phyloP scores from a whole-genome alignment of 2,797 vertebrate species.

The Cheirogaleus major region DNA sequence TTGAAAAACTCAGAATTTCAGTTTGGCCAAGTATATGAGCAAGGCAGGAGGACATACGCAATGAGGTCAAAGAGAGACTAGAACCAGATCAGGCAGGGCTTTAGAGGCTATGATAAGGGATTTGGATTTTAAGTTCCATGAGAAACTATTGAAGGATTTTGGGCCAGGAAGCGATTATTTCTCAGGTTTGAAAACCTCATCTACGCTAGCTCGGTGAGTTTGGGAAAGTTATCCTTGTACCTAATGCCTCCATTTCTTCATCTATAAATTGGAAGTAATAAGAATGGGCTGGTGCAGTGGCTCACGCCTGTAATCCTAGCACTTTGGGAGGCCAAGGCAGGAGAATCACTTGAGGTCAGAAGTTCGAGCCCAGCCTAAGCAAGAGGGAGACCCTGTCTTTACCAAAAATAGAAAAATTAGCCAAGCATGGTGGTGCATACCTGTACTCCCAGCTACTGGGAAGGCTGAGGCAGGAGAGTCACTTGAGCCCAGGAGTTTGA shows the following conservation, averaged over 20 bases:
- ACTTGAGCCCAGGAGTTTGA: too few relatives aligned
- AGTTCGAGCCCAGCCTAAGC: too few relatives aligned
- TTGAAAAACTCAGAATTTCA: background rate
- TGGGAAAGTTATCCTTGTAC: background rate
- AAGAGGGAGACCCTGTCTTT: too few relatives aligned
- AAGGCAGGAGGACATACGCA: background rate
- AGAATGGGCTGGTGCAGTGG: too few relatives aligned
- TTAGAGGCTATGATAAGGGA: background rate
- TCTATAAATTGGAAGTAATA: background rate
- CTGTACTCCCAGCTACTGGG: too few relatives aligned
- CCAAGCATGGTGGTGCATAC: too few relatives aligned
- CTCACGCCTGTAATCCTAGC: too few relatives aligned
- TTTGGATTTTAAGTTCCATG: background rate
- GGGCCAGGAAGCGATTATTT: background rate
- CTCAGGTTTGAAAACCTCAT: background rate
- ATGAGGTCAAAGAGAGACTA: background rate
- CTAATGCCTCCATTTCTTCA: background rate
- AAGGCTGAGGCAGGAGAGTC: too few relatives aligned
- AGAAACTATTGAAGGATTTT: background rate
- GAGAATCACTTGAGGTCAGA: too few relatives aligned
- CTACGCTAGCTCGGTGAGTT: background rate
- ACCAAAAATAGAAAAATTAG: too few relatives aligned
- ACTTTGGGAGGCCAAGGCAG: too few relatives aligned
- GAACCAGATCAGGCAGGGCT: background rate
- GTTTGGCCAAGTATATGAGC: background rate